phyloP scores from a whole-genome alignment of 2,797 vertebrate species.

The Siniperca undulata region DNA sequence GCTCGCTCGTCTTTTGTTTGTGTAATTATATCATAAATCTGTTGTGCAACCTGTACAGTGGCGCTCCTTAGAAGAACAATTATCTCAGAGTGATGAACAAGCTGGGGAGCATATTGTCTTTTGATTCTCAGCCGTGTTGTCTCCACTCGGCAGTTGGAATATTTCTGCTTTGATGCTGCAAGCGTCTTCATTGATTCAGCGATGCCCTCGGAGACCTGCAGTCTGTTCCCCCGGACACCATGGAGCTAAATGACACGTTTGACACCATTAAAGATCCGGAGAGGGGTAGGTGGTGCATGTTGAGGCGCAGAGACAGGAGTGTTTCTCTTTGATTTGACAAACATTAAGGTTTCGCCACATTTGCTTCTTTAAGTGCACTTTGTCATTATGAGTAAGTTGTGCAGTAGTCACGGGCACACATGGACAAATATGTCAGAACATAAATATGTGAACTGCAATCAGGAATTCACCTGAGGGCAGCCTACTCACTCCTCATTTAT shows the following conservation, averaged over 20 bases:
- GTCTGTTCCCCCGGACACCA: conserved; percentile 1
- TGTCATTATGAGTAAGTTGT: not conserved
- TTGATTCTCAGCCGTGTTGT: conserved; percentile 46
- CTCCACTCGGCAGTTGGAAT: conserved; percentile 32
- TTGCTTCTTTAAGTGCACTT: not conserved
- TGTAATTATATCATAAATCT: conserved; percentile 54
- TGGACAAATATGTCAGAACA: not conserved
- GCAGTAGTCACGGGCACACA: not conserved
- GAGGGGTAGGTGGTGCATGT: not conserved
- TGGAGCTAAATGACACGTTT: conserved; percentile 34
- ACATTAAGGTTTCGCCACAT: not conserved
- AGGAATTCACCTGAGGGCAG: not conserved
- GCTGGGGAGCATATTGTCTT: conserved; percentile 56
- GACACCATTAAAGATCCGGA: conserved; percentile 13
- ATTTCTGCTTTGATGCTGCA: conserved; percentile 51
- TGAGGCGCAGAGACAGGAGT: not conserved
- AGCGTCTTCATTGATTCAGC: conserved; percentile 43
- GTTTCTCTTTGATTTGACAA: conserved; percentile 14
- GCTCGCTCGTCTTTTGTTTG: conserved; percentile 31
- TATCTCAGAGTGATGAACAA: conserved; percentile 62
- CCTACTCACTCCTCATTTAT: not conserved
- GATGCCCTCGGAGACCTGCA: conserved; percentile 6
- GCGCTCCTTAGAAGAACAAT: conserved; percentile 58
- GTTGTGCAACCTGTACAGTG: conserved; percentile 50
- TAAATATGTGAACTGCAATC: conserved; percentile 15